phyloP scores from a whole-genome alignment of 2,888 invertebrate species.

The Mesorhabditis belari region DNA sequence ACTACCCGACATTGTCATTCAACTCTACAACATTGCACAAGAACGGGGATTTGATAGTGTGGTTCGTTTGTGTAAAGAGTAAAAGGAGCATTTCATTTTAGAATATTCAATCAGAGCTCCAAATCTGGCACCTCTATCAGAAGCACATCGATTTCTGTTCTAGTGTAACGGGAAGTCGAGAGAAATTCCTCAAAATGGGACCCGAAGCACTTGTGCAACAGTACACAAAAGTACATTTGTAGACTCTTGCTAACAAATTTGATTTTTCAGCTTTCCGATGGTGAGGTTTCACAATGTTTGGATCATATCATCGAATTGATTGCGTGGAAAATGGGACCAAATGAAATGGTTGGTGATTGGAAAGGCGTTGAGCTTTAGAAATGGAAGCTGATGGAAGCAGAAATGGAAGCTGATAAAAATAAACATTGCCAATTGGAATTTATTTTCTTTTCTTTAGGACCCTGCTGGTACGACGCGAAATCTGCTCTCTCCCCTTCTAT shows the following conservation, averaged over 20 bases:
- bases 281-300: neutral
- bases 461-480: neutral
- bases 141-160: neutral
- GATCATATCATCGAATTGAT: neutral
- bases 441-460: neutral
- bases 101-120: neutral
- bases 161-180: neutral
- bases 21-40: slow-evolving; percentile 14
- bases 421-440: no score
- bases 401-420: no score
- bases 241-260: no score
- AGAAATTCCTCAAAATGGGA: neutral
- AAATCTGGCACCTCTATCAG: neutral
- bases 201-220: neutral
- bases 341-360: no score
- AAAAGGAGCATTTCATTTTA: neutral
- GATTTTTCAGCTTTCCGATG: neutral
- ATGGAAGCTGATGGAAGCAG: no score
- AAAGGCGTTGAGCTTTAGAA: no score
- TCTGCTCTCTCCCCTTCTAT: neutral
- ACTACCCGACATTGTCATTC: slow-evolving; percentile 15
- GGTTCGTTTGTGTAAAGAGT: neutral
- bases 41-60: slow-evolving; percentile 18
- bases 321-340: no score
- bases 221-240: neutral